Base-by-base conservation (phyloP, 1,140 invertebrate genomes). In the Coenobita brevimanus region DNA sequence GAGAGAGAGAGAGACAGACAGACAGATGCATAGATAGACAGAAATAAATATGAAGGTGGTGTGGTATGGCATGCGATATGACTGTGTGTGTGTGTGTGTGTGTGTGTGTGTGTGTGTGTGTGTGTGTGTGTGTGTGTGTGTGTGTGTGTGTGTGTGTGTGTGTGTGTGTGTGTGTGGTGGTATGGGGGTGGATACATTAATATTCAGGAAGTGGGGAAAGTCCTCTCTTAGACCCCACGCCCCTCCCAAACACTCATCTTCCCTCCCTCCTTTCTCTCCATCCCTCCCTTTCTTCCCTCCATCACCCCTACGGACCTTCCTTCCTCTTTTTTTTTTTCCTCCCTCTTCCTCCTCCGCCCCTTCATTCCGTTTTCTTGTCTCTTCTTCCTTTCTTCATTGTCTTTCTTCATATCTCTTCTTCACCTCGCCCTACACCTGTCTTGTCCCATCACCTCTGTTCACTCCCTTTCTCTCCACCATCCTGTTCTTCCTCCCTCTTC, bases 71-170 rank as follows among this genome's bases (percentile, higher is more conserved):
- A 10, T 10, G 21, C 50, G 50, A 8, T 76, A n/a, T 75, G n/a
- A n/a, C n/a, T n/a, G n/a, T n/a, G n/a, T n/a, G n/a, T n/a, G n/a
- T n/a, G n/a, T n/a, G n/a, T n/a, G 71, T 75, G 71, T 75, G 71
- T 75, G 71, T 75, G 71, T 75, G 33, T 75, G 71, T 71, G 27
- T 38, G 27, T 71, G 67, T 71, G 67, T 21, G 67, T 33, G 67
- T 27, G 24, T 33, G 67, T 27, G 67, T 33, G 67, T 71, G 67
- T 30, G 67, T 71, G 67, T 71, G 24, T 33, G 67, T 71, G 67
- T 71, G 67, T 71, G 67, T 71, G 67, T 33, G 67, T 71, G 67
- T 71, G 67, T 33, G 67, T 71, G 67, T 71, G 67, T 71, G 67
- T 71, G 67, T 71, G 67, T 71, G 30, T 30, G 67, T 27, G 30